phyloP scores from a whole-genome alignment of 2,113 vertebrate genomes.

The Eupsittula cactorum region DNA sequence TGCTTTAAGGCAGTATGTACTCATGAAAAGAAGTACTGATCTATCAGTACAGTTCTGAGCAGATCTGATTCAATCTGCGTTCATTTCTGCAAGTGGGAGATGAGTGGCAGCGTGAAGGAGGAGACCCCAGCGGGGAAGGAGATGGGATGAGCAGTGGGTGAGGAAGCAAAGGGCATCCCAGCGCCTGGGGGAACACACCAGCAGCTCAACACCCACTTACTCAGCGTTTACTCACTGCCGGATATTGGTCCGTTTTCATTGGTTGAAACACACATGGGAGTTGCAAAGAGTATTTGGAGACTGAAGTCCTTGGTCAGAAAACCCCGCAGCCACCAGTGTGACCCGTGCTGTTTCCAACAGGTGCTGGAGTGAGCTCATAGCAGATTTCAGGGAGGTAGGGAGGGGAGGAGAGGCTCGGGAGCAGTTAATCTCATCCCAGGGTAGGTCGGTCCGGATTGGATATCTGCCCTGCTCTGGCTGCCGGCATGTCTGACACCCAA shows the following conservation, averaged over 20 bases:
- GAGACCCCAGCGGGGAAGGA: neutral
- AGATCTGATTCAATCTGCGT: accelerated
- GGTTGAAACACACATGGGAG: accelerated
- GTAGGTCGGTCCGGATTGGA: neutral
- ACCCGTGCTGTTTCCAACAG: neutral
- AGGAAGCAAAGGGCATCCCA: neutral
- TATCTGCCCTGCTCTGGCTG: neutral
- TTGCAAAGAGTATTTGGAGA: neutral
- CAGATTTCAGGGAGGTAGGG: neutral
- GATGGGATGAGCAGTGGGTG: neutral
- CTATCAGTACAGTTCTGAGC: too few species aligned
- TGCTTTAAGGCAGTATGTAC: neutral
- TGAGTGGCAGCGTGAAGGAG: neutral
- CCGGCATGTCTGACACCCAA: neutral
- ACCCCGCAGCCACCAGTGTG: neutral
- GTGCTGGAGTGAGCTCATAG: neutral
- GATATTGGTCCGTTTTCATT: accelerated
- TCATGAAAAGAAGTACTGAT: neutral
- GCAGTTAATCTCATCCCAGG: neutral
- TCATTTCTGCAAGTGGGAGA: neutral
- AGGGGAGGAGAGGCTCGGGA: neutral
- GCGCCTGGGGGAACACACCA: accelerated
- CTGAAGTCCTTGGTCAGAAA: neutral
- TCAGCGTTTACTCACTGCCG: accelerated
- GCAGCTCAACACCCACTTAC: neutral